These are phyloP conservation scores for Ia io DNA, from an alignment of 2,113 vertebrate species.

Conservation along the genomic window DNA sequence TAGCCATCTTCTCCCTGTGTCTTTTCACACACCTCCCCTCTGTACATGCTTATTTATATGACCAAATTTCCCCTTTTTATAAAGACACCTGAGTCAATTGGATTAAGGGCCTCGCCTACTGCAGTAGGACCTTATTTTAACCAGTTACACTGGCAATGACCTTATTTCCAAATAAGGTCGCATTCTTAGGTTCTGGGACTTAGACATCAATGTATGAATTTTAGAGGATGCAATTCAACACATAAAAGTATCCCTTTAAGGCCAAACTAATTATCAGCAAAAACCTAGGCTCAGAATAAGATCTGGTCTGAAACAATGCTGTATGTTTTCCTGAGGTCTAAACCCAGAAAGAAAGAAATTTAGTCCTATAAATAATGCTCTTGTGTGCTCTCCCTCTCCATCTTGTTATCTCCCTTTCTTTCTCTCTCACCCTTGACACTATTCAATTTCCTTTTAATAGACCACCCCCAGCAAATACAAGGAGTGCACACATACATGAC, in stretches of 20 bases:
- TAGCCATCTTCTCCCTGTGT: not conserved
- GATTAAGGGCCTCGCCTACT: not conserved
- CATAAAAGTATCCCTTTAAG: not conserved
- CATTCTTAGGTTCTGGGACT: not conserved
- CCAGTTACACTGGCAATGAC: not conserved
- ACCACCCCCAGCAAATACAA: not conserved
- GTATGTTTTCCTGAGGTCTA: not conserved
- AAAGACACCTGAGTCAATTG: not conserved
- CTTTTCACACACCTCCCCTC: not conserved
- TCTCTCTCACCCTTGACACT: not conserved
- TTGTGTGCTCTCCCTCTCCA: not conserved
- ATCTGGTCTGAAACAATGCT: not conserved
- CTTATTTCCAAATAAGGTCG: constrained; percentile 17
- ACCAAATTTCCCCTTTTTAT: not conserved
- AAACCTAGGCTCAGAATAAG: not conserved
- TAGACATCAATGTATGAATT: not conserved
- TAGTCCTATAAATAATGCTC: not conserved
- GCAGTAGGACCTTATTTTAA: not conserved
- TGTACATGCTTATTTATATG: not conserved
- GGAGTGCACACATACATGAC: not conserved
- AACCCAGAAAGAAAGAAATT: not conserved
- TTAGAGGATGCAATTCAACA: not conserved
- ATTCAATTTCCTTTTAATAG: not conserved
- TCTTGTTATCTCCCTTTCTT: not conserved
- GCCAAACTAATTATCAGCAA: not conserved